Conservation (phyloP, 2,888 invertebrate species). For the Notodonta dromedarius region DNA sequence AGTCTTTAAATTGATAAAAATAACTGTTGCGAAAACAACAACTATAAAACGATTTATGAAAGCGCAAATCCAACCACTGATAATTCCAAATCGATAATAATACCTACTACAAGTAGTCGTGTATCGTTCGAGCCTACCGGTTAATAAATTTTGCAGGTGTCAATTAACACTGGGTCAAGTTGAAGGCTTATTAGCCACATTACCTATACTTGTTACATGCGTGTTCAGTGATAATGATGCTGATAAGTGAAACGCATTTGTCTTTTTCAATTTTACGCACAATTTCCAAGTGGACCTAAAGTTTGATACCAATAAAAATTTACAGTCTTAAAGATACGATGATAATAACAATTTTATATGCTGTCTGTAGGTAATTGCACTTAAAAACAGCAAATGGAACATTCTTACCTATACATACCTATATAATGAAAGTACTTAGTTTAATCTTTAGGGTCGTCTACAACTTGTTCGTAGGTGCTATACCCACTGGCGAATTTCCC, state of each 20-base stretch:
- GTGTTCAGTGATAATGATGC: neutral
- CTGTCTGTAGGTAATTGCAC: neutral
- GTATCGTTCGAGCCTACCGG: neutral
- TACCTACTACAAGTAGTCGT: neutral
- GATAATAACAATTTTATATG: neutral
- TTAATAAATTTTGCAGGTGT: too few species aligned
- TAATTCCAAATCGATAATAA: constrained; percentile 1
- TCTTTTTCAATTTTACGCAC: neutral
- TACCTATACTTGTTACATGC: neutral
- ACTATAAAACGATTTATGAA: neutral
- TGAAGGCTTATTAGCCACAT: neutral
- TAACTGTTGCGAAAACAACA: neutral
- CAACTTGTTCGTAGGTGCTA: too few species aligned
- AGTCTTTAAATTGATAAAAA: neutral
- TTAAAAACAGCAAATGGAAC: neutral
- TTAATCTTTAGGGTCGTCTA: too few species aligned
- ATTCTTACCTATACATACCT: neutral
- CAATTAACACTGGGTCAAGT: neutral
- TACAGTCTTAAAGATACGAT: constrained; percentile 1
- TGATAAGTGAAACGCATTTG: neutral
- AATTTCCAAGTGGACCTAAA: neutral
- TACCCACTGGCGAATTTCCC: too few species aligned
- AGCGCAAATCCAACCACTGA: neutral
- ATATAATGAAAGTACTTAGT: neutral
- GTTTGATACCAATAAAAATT: neutral